Evolutionary conservation across 1,140 invertebrate genomes (phyloP).

Genomic region (Caenorhabditis inopinata): DNA sequence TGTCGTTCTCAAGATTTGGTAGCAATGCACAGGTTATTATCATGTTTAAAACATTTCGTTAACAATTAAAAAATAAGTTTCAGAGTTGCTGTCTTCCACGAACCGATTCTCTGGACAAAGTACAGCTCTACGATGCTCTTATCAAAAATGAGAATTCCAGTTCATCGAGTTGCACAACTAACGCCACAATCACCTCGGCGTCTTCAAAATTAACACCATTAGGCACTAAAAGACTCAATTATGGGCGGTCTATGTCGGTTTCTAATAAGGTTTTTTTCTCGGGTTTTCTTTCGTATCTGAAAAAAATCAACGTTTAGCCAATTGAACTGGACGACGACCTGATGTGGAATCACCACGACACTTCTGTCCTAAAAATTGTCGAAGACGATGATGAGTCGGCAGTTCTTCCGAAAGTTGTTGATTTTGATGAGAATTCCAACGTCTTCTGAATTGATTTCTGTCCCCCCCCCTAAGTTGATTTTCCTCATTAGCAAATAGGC

Average conservation of each 20-base stretch:
- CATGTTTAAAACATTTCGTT: not conserved
- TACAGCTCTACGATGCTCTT: not conserved
- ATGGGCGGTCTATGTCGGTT: not conserved
- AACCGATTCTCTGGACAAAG: not conserved
- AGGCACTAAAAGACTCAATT: not conserved
- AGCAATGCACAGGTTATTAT: not conserved
- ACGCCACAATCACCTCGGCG: not conserved
- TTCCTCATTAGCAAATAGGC: no score
- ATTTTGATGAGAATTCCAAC: not conserved
- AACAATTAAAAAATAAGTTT: not conserved
- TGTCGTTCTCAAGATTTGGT: conserved; percentile 1
- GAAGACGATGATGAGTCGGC: not conserved
- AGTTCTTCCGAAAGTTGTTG: not conserved
- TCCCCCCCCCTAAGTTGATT: no score
- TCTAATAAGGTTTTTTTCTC: not conserved
- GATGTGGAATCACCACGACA: not conserved
- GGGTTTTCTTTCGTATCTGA: not conserved
- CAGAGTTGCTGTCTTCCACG: not conserved
- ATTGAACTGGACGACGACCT: not conserved
- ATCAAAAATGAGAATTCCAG: not conserved
- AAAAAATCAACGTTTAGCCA: not conserved
- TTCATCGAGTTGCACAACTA: not conserved
- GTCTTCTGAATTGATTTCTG: not conserved
- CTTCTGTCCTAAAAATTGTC: not conserved
- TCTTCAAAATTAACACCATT: not conserved